These are phyloP conservation scores for Zoanthus sociatus DNA, from an alignment of 92 coral and sea anemone genomes.

Conservation along the genomic window DNA sequence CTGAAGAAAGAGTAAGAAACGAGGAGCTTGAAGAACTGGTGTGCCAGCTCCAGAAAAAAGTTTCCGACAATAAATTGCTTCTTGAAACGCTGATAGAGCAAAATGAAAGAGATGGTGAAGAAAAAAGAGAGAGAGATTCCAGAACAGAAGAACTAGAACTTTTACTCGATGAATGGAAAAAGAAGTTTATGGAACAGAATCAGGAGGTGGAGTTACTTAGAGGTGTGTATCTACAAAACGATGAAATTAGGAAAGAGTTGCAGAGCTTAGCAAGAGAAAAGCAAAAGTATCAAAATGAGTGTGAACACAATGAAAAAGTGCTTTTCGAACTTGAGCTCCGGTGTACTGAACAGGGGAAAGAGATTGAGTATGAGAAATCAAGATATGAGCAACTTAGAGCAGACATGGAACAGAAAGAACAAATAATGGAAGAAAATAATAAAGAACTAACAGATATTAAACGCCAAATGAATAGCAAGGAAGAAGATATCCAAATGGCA, in stretches of 20 bases:
- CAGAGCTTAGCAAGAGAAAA: conserved; percentile 52
- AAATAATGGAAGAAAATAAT: conserved; percentile 56
- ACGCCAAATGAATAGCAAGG: conserved; percentile 22
- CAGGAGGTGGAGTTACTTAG: conserved; percentile 50
- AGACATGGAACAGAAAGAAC: conserved; percentile 62
- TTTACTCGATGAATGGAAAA: conserved; percentile 48
- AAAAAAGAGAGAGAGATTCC: conserved; percentile 49
- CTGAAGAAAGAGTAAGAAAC: conserved; percentile 65
- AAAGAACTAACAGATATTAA: conserved; percentile 49
- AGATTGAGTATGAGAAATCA: conserved; percentile 36
- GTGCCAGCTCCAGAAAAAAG: conserved; percentile 56
- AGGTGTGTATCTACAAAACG: conserved; percentile 37
- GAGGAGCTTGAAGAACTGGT: conserved; percentile 68
- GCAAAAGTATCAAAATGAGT: conserved; percentile 27
- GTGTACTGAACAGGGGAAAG: conserved; percentile 32
- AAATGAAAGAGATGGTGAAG: conserved; percentile 43
- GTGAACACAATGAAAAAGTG: not conserved
- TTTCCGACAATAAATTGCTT: conserved; percentile 42
- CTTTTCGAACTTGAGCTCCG: conserved; percentile 16
- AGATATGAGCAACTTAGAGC: conserved; percentile 24
- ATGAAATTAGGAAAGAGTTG: conserved; percentile 64
- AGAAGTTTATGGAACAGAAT: conserved; percentile 51
- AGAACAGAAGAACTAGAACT: conserved; percentile 41
- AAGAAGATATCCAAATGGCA: conserved; percentile 41
- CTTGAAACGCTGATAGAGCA: conserved; percentile 46